Evolutionary conservation across 2,113 vertebrate genomes (phyloP), one percentile per base, ranked within the genome.

Genomic region (Carassius carassius): DNA sequence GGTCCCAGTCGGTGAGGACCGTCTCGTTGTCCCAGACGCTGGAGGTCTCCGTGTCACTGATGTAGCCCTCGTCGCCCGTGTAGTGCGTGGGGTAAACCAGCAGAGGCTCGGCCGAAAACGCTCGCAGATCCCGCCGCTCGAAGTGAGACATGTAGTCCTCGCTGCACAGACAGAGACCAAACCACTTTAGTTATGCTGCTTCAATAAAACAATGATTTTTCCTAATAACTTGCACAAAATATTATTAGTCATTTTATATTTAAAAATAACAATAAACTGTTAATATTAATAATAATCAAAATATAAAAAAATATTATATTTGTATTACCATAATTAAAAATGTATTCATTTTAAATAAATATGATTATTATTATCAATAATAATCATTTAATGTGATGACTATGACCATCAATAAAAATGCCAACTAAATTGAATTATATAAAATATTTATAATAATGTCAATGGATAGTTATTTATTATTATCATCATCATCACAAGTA

Each of bases 31-130:
- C 92, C 97, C 97, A 98, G 21, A 96, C 92, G 0, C 95, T 96
- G 0, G 97, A 98, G 14, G 96, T 97, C 89, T 98, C 97, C 0
- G 97, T 98, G 94, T 97, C 97, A 0, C 97, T 98, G 84, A 97
- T 90, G 81, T 98, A 98, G 0, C 96, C 96, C 0, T 84, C 17
- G 0, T 98, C 96, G 0, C 96, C 97, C 0, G 96, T 98, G 93
- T 97, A 98, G 87, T 98, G 97, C 0, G 96, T 96, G 0, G 97
- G 97, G 81, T 94, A 97, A 21, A 96, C 86, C 1, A 98, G 93
- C 21, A 98, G 93, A 0, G 97, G 97, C 91, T 98, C 97, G 5
- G 92, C 95, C 0, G 97, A 98, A 82, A 97, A 98, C 8, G 96
- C 96, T 0, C 0, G 93, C 47, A 98, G 90, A 89, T 96, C 90